phyloP scores from a whole-genome alignment of 2,113 vertebrate species.

The Ivindomyrus marchei region DNA sequence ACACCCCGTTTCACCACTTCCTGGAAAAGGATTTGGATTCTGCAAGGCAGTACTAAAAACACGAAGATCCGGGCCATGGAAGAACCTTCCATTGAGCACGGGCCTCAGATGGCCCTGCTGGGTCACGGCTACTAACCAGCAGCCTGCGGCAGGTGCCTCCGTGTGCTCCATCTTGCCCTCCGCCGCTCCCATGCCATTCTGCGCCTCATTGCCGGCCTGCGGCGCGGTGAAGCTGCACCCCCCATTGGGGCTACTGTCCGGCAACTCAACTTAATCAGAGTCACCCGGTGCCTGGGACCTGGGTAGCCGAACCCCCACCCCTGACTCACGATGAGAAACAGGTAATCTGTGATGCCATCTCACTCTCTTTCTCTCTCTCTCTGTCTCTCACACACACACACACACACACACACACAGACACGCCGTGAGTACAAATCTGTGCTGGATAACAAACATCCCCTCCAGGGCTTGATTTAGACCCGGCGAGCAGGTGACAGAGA shows the following conservation, averaged over 20 bases:
- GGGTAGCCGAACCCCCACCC: not conserved
- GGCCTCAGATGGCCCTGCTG: not conserved
- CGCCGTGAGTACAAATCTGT: not conserved
- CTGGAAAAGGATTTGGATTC: not conserved
- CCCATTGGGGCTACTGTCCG: not conserved
- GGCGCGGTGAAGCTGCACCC: not conserved
- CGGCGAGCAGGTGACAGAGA: not conserved
- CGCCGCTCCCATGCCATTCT: not conserved
- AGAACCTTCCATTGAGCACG: not conserved
- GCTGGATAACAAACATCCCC: not conserved
- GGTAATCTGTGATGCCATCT: not conserved
- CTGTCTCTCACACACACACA: too few species aligned
- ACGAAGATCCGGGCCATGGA: not conserved
- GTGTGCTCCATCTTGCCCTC: not conserved
- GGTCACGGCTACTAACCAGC: not conserved
- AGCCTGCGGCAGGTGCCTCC: not conserved
- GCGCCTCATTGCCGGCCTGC: not conserved
- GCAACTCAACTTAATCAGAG: not conserved
- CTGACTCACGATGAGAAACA: not conserved
- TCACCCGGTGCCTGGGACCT: not conserved
- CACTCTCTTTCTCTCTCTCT: not conserved
- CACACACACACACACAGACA: not conserved
- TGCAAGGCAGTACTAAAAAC: not conserved
- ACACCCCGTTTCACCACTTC: not conserved
- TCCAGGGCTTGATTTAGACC: not conserved